These are phyloP conservation scores for Eucera pruinosa DNA, from an alignment of 2,888 invertebrate genomes.

Conservation along the genomic window DNA sequence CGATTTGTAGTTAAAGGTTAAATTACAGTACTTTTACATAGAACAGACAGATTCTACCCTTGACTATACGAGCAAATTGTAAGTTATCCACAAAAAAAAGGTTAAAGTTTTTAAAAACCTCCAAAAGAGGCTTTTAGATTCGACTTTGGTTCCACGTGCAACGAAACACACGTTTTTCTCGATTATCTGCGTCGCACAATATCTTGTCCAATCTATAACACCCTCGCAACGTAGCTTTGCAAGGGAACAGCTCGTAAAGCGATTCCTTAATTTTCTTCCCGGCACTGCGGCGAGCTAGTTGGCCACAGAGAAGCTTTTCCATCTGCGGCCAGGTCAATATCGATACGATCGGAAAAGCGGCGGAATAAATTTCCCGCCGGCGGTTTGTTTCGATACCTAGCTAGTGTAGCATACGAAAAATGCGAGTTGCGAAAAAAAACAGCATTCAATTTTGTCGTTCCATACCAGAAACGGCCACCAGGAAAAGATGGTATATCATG, in stretches of 20 bases:
- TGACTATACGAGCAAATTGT: no score
- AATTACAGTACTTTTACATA: no score
- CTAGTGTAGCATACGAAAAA: slow-evolving; percentile 18
- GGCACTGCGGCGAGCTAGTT: slow-evolving; percentile 2
- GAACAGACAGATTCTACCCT: no score
- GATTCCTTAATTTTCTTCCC: slow-evolving; percentile 53
- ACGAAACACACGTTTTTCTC: not conserved
- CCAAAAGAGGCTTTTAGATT: no score
- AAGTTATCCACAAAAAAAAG: no score
- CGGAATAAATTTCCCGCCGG: slow-evolving; percentile 55
- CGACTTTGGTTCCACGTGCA: no score
- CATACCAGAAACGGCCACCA: not conserved
- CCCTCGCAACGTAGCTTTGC: not conserved
- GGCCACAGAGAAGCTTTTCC: slow-evolving; percentile 19
- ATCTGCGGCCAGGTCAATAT: slow-evolving; percentile 21
- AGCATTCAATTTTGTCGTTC: slow-evolving; percentile 14
- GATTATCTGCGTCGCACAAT: not conserved
- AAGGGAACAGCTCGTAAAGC: slow-evolving; percentile 24
- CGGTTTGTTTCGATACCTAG: slow-evolving; percentile 43
- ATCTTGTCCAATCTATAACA: not conserved
- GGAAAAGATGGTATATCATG: no score
- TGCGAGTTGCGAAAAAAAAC: slow-evolving; percentile 43
- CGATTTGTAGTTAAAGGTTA: no score
- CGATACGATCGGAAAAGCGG: slow-evolving; percentile 53
- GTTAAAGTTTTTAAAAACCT: no score